Percentiles rank a stretch among this genome's conserved stretches.
These are phyloP conservation scores for Thereuonema tuberculata DNA, from an alignment of 1,140 invertebrate genomes.

Conservation along the genomic window DNA sequence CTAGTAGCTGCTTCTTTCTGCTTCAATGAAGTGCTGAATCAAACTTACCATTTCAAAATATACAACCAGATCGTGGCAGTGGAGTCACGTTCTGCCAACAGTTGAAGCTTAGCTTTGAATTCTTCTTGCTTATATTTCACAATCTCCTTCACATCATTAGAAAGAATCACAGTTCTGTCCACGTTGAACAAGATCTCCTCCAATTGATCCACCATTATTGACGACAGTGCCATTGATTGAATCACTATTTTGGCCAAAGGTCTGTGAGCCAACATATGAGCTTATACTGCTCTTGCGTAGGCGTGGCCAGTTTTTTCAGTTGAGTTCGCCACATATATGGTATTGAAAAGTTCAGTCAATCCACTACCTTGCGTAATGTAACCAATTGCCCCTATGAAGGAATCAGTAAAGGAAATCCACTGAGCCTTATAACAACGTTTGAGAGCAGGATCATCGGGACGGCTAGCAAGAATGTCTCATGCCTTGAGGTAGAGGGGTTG, in stretches of 20 bases:
- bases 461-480: slow-evolving; percentile 16
- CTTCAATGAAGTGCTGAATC: background rate
- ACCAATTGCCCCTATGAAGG: slow-evolving; percentile 20
- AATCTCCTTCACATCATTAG: background rate
- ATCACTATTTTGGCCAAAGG: slow-evolving; percentile 6
- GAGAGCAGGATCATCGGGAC: slow-evolving; percentile 3
- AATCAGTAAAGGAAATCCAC: slow-evolving; percentile 20
- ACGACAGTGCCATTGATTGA: background rate
- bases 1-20: background rate
- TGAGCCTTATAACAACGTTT: slow-evolving; percentile 10
- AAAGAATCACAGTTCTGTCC: background rate
- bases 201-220: background rate
- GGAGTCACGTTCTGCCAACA: background rate
- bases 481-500: slow-evolving; percentile 27
- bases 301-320: slow-evolving; percentile 22
- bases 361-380: slow-evolving; percentile 19
- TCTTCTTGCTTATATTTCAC: background rate
- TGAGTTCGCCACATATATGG: slow-evolving; percentile 17
- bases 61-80: background rate
- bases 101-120: background rate
- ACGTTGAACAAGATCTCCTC: background rate
- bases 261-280: slow-evolving; percentile 16
- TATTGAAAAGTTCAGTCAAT: slow-evolving; percentile 16
- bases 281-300: slow-evolving; percentile 19
- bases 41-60: background rate